Evolutionary conservation across 2,113 vertebrate genomes (phyloP).

Genomic region (Rattus norvegicus): GRCr8 NC_086029.1:57439001-57439500

Average conservation of each 20-base stretch:
- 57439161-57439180: background rate
- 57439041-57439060: background rate
- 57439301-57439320: background rate
- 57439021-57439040: background rate
- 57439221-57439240: background rate
- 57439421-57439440: slow-evolving; percentile 85
- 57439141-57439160: slow-evolving; percentile 10
- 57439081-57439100: background rate
- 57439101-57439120: background rate
- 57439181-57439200: background rate
- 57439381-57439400: background rate
- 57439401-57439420: slow-evolving; percentile 55
- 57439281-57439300: no score
- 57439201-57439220: background rate
- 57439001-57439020: background rate
- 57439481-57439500: slow-evolving; percentile 68
- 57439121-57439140: slow-evolving; percentile 25
- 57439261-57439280: background rate
- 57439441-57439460: slow-evolving; percentile 76
- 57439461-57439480: slow-evolving; percentile 75
- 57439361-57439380: background rate
- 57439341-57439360: background rate
- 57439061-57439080: background rate
- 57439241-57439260: background rate
- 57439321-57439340: background rate